Conservation (phyloP, 2,797 vertebrate species). For the Catharus ustulatus region DNA sequence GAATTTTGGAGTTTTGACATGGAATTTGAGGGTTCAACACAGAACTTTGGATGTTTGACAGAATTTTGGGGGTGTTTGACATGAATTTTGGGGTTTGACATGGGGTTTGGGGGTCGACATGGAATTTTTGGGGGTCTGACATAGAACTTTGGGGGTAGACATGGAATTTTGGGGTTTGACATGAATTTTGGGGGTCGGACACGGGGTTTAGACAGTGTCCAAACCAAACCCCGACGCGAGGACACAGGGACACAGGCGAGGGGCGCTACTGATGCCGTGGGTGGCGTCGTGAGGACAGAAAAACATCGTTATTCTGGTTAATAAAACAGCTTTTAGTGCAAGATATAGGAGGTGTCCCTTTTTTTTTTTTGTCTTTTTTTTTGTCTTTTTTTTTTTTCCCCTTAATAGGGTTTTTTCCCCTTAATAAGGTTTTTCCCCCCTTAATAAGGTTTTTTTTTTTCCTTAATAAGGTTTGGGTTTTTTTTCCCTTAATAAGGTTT, state of each 20-base stretch:
- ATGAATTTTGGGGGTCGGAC: not conserved
- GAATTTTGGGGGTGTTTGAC: no score
- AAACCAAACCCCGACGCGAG: not conserved
- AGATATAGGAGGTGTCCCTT: slow-evolving; percentile 49
- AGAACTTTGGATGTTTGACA: no score
- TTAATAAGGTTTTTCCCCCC: no score
- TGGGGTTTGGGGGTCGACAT: accelerated
- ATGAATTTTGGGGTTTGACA: not conserved
- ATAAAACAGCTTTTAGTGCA: slow-evolving; percentile 62
- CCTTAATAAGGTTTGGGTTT: not conserved
- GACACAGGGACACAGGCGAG: not conserved
- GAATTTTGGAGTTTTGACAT: not conserved
- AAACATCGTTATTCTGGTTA: not conserved
- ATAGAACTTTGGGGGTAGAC: accelerated
- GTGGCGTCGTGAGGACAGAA: not conserved
- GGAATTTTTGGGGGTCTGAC: not conserved
- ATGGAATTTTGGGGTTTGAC: accelerated
- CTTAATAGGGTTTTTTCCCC: not conserved
- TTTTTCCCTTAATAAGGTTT: not conserved
- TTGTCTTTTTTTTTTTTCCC: not conserved
- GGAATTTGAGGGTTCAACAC: accelerated
- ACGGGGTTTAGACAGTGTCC: not conserved
- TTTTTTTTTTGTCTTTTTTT: not conserved
- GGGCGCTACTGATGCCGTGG: slow-evolving; percentile 31
- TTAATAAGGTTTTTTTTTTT: not conserved